Conservation (phyloP, 2,888 invertebrate genomes). For the Incurvaria masculella region DNA sequence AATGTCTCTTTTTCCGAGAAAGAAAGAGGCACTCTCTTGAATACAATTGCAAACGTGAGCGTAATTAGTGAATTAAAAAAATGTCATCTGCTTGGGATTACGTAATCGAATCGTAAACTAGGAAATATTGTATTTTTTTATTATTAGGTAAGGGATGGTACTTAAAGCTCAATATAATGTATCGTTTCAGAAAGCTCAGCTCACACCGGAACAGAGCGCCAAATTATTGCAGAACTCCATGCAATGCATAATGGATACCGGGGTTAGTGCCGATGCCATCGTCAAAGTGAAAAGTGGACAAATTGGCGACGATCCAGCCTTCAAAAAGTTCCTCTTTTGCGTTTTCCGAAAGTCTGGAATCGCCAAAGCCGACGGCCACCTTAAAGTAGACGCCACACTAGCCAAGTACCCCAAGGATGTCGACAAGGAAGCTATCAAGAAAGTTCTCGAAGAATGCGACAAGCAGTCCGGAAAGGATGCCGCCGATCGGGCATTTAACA, state of each 20-base stretch:
- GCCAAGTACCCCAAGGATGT: constrained; percentile 22
- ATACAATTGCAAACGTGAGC: too few relatives aligned
- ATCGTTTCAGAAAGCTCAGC: constrained; percentile 4
- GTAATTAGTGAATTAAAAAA: too few relatives aligned
- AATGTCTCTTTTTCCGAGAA: too few relatives aligned
- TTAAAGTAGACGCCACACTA: constrained; percentile 24
- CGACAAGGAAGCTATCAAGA: constrained; percentile 20
- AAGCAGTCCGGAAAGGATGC: constrained; percentile 21
- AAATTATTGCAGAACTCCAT: constrained; percentile 13
- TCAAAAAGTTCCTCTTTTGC: constrained; percentile 25
- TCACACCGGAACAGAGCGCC: constrained; percentile 4
- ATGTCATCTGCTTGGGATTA: too few relatives aligned
- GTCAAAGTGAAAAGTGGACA: constrained; percentile 19
- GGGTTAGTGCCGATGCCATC: constrained; percentile 13
- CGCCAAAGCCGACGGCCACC: constrained; percentile 18
- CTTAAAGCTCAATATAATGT: too few relatives aligned
- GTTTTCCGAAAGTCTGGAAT: constrained; percentile 22
- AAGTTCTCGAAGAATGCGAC: constrained; percentile 26
- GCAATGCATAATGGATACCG: constrained; percentile 17
- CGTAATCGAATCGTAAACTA: too few relatives aligned
- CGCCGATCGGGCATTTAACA: constrained; percentile 23
- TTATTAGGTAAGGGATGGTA: too few relatives aligned
- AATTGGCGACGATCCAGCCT: constrained; percentile 22
- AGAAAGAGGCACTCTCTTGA: too few relatives aligned
- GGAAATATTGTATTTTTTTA: too few relatives aligned